These are phyloP conservation scores for Pachyuromys duprasi DNA, from an alignment of 2,797 vertebrate species.

Conservation along the genomic window DNA sequence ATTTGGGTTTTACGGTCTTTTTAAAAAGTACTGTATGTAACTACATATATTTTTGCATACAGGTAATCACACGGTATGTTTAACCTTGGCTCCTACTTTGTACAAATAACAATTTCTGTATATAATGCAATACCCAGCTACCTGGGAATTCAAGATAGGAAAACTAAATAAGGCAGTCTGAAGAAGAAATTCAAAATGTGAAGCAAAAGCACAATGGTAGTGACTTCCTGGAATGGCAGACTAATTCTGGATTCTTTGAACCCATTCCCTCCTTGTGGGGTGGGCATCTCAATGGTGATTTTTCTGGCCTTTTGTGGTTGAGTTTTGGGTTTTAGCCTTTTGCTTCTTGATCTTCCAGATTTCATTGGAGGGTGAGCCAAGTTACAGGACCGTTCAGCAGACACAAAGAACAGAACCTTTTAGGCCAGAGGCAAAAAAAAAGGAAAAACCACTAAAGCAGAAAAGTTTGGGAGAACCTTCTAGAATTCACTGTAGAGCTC, in stretches of 20 bases:
- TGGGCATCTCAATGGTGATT: neutral
- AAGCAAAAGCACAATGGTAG: neutral
- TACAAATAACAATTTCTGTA: neutral
- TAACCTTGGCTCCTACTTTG: neutral
- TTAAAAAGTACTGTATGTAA: neutral
- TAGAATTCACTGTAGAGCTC: neutral
- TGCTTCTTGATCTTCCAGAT: neutral
- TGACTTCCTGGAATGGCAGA: neutral
- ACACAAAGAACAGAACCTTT: neutral
- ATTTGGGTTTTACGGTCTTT: conserved; percentile 33
- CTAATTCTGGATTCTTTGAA: neutral
- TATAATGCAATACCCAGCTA: neutral
- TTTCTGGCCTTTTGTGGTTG: neutral
- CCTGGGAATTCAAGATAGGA: neutral
- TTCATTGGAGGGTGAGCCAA: neutral
- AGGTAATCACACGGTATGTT: conserved; percentile 27
- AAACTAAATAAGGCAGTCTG: conserved; percentile 16
- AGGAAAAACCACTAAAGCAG: neutral
- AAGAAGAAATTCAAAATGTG: neutral
- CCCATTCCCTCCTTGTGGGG: neutral
- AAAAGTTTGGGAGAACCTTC: neutral
- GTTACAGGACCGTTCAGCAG: neutral
- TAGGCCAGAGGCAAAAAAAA: neutral
- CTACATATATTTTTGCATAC: conserved; percentile 27
- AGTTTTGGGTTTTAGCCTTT: neutral